Evolutionary conservation across 2,797 vertebrate genomes (phyloP), one percentile per base, ranked within the genome.

Genomic region (Clarias platycephalus): DNA sequence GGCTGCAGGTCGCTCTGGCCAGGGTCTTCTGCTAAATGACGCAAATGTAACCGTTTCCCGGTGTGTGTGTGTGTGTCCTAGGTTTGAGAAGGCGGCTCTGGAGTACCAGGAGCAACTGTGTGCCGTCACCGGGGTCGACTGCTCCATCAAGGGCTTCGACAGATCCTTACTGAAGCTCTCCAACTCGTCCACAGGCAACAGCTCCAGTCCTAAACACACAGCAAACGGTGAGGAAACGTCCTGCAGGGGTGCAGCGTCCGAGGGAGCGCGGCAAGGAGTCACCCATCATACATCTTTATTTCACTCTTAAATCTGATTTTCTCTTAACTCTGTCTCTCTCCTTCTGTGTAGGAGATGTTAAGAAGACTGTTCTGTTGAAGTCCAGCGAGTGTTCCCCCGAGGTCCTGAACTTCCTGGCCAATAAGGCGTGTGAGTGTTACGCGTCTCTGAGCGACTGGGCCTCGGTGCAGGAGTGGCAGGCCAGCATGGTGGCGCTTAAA

Each of bases 81-180:
- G 98, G 92, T 99, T 98, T 95, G 98, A 99, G 92, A 99, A 98
- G 89, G 98, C 98, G 6, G 94, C 96, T 22, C 91, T 94, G 12
- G 98, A 99, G 66, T 99, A 98, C 91, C 98, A 99, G 89, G 98
- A 99, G 87, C 97, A 98, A 87, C 93, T 99, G 8, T 97, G 96
- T 90, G 94, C 97, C 13, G 95, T 97, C 86, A 98, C 96, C 0
- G 98, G 98, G 3, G 93, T 96, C 63, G 97, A 99, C 91, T 99
- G 97, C 93, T 97, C 95, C 86, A 95, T 98, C 78, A 93, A 96
- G 86, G 95, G 93, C 88, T 96, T 96, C 13, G 97, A 97, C 86
- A 94, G 95, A 84, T 92, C 93, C n/a, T 91, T 98, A 70, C 93
- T 97, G 66, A 97, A 97, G 67, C 89, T 97, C 83, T 93, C 96